phyloP scores from a whole-genome alignment of 2,113 vertebrate species.

The Mandrillus leucophaeus region DNA sequence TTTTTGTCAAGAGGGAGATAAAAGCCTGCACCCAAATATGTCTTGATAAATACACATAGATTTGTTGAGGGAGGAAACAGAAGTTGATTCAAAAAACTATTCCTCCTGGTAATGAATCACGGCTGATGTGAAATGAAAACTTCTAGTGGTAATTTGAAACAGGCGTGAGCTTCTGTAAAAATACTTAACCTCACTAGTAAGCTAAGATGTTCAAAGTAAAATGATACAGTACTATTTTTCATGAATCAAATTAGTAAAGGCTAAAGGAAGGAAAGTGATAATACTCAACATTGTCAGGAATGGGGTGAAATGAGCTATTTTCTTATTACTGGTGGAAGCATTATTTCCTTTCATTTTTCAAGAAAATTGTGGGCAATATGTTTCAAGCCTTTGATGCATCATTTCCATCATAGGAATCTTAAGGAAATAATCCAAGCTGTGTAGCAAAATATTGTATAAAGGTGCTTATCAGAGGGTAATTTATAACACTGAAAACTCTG shows the following conservation, averaged over 20 bases:
- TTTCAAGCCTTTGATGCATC: background rate
- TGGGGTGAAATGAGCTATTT: background rate
- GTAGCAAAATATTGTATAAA: background rate
- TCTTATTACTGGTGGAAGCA: background rate
- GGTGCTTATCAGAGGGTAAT: background rate
- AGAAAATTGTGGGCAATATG: background rate
- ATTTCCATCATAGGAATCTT: background rate
- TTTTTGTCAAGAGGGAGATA: constrained; percentile 60
- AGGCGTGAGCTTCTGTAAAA: background rate
- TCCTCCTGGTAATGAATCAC: background rate
- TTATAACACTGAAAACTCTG: background rate
- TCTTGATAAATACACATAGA: constrained; percentile 51
- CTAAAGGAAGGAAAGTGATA: background rate
- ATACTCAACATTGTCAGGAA: background rate
- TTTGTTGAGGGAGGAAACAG: constrained; percentile 20
- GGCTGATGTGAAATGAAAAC: background rate
- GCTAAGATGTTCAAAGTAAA: constrained; percentile 37
- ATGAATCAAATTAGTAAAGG: constrained; percentile 10
- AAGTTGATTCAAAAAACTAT: constrained; percentile 8
- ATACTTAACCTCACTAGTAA: background rate
- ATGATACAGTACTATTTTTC: background rate
- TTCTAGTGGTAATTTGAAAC: background rate
- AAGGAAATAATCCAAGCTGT: constrained; percentile 13
- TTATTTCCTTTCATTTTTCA: background rate
- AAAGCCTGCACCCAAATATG: constrained; percentile 33